phyloP scores from a whole-genome alignment of 2,888 invertebrate genomes.

The Hypsopygia costalis region DNA sequence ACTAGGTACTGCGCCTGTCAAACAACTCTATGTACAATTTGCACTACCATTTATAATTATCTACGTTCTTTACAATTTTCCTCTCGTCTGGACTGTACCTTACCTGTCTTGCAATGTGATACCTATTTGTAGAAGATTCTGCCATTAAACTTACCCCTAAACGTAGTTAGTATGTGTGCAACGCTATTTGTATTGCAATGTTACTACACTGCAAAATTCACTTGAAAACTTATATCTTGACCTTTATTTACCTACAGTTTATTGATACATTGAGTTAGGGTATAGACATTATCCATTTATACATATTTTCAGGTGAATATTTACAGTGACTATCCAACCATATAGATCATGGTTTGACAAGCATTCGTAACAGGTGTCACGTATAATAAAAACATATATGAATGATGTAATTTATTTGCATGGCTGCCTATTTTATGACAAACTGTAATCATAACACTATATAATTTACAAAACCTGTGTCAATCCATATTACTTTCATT shows the following conservation, averaged over 20 bases:
- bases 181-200: conserved; percentile 35
- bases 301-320: conserved; percentile 7
- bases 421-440: conserved; percentile 26
- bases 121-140: conserved; percentile 63
- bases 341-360: background rate
- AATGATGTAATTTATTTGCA: conserved; percentile 22
- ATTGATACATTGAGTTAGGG: background rate
- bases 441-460: conserved; percentile 14
- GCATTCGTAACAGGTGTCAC: conserved; percentile 7
- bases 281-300: background rate
- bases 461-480: conserved; percentile 11
- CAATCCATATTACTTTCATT: conserved; percentile 9
- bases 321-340: conserved; percentile 6
- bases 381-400: conserved; percentile 2
- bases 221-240: conserved; percentile 4
- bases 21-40: conserved; percentile 32
- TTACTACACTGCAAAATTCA: conserved; percentile 20
- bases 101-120: conserved; percentile 53
- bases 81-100: conserved; percentile 62
- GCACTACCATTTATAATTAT: conserved; percentile 48
- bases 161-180: conserved; percentile 52
- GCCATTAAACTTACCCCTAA: conserved; percentile 50
- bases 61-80: conserved; percentile 43
- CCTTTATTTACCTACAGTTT: background rate
- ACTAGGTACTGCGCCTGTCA: conserved; percentile 83